phyloP scores from a whole-genome alignment of 1,140 invertebrate genomes.

The Anoplophora glabripennis region DNA sequence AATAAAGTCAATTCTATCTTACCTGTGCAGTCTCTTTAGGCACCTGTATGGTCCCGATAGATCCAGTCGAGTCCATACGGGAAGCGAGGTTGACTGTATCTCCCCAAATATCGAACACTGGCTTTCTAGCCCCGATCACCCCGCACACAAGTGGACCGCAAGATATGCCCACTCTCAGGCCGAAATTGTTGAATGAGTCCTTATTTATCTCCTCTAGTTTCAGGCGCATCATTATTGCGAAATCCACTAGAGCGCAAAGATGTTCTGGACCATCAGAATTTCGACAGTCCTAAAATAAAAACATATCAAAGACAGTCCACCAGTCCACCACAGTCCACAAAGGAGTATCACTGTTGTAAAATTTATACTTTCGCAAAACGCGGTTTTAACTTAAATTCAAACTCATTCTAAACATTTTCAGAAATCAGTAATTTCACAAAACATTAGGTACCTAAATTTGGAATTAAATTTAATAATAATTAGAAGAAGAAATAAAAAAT shows the following conservation, averaged over 20 bases:
- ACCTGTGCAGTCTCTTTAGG: conserved; percentile 80
- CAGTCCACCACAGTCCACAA: no score
- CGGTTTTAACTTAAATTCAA: no score
- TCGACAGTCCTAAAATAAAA: conserved; percentile 49
- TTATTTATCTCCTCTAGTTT: conserved; percentile 90
- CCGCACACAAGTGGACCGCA: conserved; percentile 93
- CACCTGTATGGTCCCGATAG: conserved; percentile 84
- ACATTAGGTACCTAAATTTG: no score
- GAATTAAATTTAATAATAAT: no score
- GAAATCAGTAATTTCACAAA: no score
- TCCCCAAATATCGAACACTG: conserved; percentile 98
- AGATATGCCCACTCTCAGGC: conserved; percentile 87
- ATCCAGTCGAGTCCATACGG: conserved; percentile 88
- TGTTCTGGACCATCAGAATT: conserved; percentile 67
- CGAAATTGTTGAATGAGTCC: conserved; percentile 97
- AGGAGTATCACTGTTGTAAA: no score
- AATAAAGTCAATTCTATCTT: conserved; percentile 12
- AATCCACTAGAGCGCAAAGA: conserved; percentile 86
- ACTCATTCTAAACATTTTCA: no score
- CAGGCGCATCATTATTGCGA: conserved; percentile 87
- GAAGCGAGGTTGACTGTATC: conserved; percentile 92
- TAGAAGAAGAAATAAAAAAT: no score
- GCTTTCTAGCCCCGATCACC: conserved; percentile 95
- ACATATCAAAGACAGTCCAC: no score
- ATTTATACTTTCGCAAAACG: no score